Conservation (phyloP, 1,140 invertebrate species). For the Apis dorsata region DNA sequence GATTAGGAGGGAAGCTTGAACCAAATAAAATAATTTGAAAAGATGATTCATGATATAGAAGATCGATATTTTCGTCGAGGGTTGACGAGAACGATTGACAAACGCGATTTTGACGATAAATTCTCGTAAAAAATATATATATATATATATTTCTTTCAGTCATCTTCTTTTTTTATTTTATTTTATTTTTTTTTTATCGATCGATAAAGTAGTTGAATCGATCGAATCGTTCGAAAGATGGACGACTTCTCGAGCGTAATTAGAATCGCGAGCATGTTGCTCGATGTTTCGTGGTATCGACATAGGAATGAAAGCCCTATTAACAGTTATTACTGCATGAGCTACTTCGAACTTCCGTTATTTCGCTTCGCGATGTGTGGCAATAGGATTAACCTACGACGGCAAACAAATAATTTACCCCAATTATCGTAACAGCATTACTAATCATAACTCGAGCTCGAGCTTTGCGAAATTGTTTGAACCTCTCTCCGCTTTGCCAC, state of each 20-base stretch:
- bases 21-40: background rate
- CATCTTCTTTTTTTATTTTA: no score
- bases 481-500: background rate
- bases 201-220: background rate
- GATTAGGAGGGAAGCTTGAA: no score
- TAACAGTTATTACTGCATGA: conserved; percentile 61
- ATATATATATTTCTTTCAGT: background rate
- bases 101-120: background rate
- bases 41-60: background rate
- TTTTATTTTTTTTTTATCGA: no score
- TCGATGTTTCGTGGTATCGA: conserved; percentile 18
- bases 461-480: conserved; percentile 36
- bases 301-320: conserved; percentile 43
- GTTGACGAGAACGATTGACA: background rate
- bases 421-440: conserved; percentile 48
- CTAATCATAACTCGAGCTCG: conserved; percentile 50
- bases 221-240: background rate
- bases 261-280: conserved; percentile 21
- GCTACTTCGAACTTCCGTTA: conserved; percentile 50
- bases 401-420: conserved; percentile 32
- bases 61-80: background rate
- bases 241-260: conserved; percentile 18
- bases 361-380: conserved; percentile 47
- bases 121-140: no score
- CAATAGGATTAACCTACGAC: conserved; percentile 31